Conservation (phyloP, 1,140 invertebrate genomes). For the Pseudomyrmex cubaensis region DNA sequence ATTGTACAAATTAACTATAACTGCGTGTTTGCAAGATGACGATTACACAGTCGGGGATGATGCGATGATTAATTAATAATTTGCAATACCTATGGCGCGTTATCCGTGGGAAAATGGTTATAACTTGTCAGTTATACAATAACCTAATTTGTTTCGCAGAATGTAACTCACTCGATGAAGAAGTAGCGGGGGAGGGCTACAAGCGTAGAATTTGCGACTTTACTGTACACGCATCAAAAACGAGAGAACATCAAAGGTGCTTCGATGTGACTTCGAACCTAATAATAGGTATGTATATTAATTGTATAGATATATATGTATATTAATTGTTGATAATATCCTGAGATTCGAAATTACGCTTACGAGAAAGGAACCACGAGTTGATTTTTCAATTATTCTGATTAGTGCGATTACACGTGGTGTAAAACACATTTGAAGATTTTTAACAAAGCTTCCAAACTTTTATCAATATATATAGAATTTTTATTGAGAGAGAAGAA, state of each 20-base stretch:
- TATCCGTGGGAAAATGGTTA: not conserved
- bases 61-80: not conserved
- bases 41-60: not conserved
- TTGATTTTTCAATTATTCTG: no score
- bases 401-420: not conserved
- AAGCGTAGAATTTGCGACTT: slow-evolving; percentile 4
- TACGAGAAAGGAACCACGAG: not conserved
- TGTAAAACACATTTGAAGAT: no score
- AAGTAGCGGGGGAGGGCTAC: not conserved
- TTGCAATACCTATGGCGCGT: slow-evolving; percentile 31
- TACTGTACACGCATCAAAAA: not conserved
- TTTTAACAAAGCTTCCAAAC: no score
- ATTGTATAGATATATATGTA: not conserved
- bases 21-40: not conserved
- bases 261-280: slow-evolving; percentile 8
- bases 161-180: slow-evolving; percentile 6
- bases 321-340: slow-evolving; percentile 58
- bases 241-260: not conserved
- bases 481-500: no score
- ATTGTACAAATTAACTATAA: not conserved
- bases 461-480: no score
- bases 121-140: slow-evolving; percentile 35
- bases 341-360: slow-evolving; percentile 77
- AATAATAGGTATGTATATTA: not conserved
- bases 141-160: not conserved